Percentiles rank a stretch among this genome's conserved stretches.
phyloP scores from a whole-genome alignment of 2,113 vertebrate species.

The Trachemys scripta region DNA sequence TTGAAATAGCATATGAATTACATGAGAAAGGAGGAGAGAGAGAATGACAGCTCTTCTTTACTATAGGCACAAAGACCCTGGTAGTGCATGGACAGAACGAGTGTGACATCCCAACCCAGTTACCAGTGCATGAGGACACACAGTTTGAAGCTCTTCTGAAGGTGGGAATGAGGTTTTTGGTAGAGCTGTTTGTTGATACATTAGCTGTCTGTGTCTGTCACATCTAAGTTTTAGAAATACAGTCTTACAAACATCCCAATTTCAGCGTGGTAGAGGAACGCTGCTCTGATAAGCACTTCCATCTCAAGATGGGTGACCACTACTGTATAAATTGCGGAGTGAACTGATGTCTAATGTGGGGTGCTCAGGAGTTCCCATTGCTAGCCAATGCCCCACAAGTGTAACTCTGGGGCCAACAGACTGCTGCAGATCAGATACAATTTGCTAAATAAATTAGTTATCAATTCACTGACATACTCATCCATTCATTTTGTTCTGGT shows the following conservation, averaged over 20 bases:
- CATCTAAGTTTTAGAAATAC: background rate
- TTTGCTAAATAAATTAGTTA: background rate
- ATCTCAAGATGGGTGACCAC: background rate
- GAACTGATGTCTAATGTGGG: background rate
- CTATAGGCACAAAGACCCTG: constrained; percentile 94
- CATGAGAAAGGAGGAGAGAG: background rate
- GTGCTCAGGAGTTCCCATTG: background rate
- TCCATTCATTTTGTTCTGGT: background rate
- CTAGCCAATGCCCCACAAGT: background rate
- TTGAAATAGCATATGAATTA: background rate
- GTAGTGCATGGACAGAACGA: constrained; percentile 99
- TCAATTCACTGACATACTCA: background rate
- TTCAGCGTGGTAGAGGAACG: background rate
- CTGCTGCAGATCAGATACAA: background rate
- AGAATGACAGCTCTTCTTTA: constrained; percentile 46
- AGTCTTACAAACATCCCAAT: background rate
- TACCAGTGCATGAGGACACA: constrained; percentile 98
- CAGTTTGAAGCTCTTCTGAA: constrained; percentile 98
- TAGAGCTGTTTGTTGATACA: background rate
- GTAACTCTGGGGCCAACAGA: background rate
- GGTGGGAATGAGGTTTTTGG: constrained; percentile 76
- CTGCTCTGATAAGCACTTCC: background rate
- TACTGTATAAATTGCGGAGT: background rate
- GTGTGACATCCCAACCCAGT: constrained; percentile 97
- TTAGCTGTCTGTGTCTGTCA: background rate